Percentiles rank a stretch among this genome's conserved stretches.
phyloP scores from a whole-genome alignment of 2,888 invertebrate genomes.

The Ichneumoninae sp. region DNA sequence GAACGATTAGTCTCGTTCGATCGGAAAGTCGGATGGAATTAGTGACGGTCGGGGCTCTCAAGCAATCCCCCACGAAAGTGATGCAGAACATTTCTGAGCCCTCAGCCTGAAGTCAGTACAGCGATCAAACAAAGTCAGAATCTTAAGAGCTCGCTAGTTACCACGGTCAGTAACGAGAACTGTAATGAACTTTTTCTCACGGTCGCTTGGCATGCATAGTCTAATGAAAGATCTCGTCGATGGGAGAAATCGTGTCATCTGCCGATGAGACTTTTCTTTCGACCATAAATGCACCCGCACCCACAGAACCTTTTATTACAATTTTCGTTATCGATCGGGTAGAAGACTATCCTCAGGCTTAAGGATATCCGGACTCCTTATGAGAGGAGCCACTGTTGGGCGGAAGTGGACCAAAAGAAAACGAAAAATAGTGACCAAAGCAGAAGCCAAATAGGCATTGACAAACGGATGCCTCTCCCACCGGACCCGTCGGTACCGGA shows the following conservation, averaged over 20 bases:
- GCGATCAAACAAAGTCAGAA: neutral
- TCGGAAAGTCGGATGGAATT: constrained; percentile 55
- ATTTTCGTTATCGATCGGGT: neutral
- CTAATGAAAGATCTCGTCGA: neutral
- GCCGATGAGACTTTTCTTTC: neutral
- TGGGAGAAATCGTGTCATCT: neutral
- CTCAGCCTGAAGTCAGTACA: neutral
- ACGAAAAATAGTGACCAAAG: constrained; percentile 16
- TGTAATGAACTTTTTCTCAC: neutral
- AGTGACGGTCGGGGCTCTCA: constrained; percentile 32
- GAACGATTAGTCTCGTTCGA: constrained; percentile 61
- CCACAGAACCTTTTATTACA: neutral
- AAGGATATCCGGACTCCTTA: neutral
- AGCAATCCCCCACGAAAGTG: constrained; percentile 23
- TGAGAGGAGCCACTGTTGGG: neutral
- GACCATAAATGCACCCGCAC: neutral
- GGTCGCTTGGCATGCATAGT: neutral
- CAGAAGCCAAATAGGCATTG: constrained; percentile 57
- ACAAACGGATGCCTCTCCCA: constrained; percentile 59
- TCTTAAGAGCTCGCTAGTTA: neutral
- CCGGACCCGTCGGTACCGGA: constrained; percentile 35
- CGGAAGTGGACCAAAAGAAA: neutral
- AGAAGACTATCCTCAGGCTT: neutral
- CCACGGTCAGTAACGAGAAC: too few relatives aligned
- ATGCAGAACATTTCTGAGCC: constrained; percentile 8